Evolutionary conservation across 2,888 invertebrate species (phyloP), one percentile per base, ranked within the genome.

Genomic region (Sympetrum striolatum): DNA sequence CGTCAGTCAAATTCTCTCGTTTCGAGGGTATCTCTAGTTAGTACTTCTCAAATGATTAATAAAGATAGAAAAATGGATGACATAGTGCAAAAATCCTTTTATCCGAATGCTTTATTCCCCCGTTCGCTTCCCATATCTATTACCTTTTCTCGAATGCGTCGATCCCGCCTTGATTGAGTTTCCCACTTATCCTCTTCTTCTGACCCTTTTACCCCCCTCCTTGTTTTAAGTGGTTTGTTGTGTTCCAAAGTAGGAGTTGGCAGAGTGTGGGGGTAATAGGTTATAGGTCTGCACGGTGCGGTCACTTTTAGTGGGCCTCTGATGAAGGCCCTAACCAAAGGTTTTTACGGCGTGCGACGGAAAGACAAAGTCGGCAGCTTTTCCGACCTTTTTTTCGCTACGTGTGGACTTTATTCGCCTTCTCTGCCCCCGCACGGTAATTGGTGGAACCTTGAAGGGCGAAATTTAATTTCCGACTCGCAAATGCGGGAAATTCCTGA

Each of bases 201-300:
- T 53, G 53, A 31, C 48, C 82, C 82, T n/a, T 25, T 35, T 53
- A 22, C 14, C 31, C 58, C 81, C 53, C 25, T 14, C 86, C 86
- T 35, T 64, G 86, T 86, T 86, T 86, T 86, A 86, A 86, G 86
- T 86, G 86, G 86, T 86, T 86, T 86, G 86, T 86, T 86, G 86
- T 86, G 86, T 86, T 86, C 60, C 86, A 37, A 60, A 86, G 86
- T 86, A 58, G 14, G 60, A 60, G 86, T 58, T 18, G 12, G 44
- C 25, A 25, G 81, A 15, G 48, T 18, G 48, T 1, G n/a, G 25
- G 37, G 0, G 64, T 86, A 86, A 86, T 86, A 86, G 86, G 86
- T 86, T 86, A 86, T 86, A 53, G 86, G 37, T 1, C 82, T 14
- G 14, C 12, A 14, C 37, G 60, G 86, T 64, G 86, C 60, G 86